Conservation (phyloP, 1,140 invertebrate genomes). For the Xylocopa sonorina region DNA sequence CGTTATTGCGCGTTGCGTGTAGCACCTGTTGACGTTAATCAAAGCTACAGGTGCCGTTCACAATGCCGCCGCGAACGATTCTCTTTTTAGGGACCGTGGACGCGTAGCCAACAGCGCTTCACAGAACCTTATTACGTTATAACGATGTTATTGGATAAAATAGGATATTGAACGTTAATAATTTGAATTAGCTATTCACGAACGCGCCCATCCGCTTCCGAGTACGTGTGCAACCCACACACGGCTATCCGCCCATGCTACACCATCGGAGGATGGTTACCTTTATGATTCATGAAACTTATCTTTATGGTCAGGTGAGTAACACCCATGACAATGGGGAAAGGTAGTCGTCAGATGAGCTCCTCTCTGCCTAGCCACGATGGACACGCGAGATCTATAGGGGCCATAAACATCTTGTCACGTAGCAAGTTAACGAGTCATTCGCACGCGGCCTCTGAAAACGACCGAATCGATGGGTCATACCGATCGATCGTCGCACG, state of each 20-base stretch:
- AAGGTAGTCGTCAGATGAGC: slow-evolving; percentile 24
- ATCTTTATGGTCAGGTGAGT: slow-evolving; percentile 60
- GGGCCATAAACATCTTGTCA: slow-evolving; percentile 9
- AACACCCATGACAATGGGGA: slow-evolving; percentile 48
- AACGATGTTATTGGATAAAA: background rate
- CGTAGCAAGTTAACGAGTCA: slow-evolving; percentile 10
- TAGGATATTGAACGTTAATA: slow-evolving; percentile 8
- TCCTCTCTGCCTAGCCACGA: background rate
- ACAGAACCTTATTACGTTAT: background rate
- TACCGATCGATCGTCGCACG: background rate
- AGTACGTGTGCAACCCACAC: slow-evolving; percentile 46
- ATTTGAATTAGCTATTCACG: slow-evolving; percentile 41
- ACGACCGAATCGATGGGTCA: background rate
- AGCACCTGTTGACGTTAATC: background rate
- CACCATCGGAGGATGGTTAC: slow-evolving; percentile 53
- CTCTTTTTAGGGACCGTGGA: background rate
- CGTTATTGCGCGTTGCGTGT: background rate
- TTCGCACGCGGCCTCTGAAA: slow-evolving; percentile 8
- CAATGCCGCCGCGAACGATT: background rate
- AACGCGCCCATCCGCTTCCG: slow-evolving; percentile 47
- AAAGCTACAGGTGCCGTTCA: background rate
- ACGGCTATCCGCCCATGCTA: background rate
- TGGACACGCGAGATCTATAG: background rate
- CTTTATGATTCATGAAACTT: slow-evolving; percentile 57
- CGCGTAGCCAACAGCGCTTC: no score